These are phyloP conservation scores for Heliconius erato DNA, from an alignment of 2,888 invertebrate genomes.

Conservation along the genomic window DNA sequence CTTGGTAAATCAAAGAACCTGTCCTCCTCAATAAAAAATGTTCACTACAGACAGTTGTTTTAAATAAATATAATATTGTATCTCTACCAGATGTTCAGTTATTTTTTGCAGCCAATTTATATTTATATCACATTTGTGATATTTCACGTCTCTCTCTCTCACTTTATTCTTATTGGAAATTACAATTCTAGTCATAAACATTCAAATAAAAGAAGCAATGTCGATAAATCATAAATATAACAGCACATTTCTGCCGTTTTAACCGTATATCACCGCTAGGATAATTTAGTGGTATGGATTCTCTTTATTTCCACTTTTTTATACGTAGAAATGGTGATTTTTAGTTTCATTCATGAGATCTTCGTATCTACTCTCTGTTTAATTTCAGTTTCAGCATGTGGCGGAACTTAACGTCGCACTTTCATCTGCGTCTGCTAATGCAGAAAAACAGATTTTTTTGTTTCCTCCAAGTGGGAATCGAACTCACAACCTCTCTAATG, in stretches of 20 bases:
- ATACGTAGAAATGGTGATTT: conserved; percentile 61
- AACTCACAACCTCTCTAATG: too few species aligned
- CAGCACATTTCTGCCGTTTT: conserved; percentile 68
- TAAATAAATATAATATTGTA: neutral
- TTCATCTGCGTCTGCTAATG: too few species aligned
- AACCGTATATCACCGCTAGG: conserved; percentile 74
- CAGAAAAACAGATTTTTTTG: too few species aligned
- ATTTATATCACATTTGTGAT: conserved; percentile 1
- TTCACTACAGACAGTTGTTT: neutral
- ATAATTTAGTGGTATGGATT: conserved; percentile 56
- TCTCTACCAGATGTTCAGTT: neutral
- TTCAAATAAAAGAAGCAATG: conserved; percentile 51
- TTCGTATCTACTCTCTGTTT: too few species aligned
- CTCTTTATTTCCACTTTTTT: conserved; percentile 77
- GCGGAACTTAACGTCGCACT: too few species aligned
- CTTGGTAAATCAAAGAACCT: too few species aligned
- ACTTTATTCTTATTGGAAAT: conserved; percentile 29
- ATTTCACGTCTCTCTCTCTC: neutral
- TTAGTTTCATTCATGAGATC: neutral
- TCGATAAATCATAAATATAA: conserved; percentile 56
- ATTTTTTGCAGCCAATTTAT: neutral
- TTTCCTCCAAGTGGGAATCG: too few species aligned
- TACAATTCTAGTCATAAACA: conserved; percentile 42
- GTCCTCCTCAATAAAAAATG: too few species aligned
- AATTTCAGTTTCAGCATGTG: too few species aligned